Base-by-base conservation (phyloP, 2,113 vertebrate species). In the Acrocephalus arundinaceus region DNA sequence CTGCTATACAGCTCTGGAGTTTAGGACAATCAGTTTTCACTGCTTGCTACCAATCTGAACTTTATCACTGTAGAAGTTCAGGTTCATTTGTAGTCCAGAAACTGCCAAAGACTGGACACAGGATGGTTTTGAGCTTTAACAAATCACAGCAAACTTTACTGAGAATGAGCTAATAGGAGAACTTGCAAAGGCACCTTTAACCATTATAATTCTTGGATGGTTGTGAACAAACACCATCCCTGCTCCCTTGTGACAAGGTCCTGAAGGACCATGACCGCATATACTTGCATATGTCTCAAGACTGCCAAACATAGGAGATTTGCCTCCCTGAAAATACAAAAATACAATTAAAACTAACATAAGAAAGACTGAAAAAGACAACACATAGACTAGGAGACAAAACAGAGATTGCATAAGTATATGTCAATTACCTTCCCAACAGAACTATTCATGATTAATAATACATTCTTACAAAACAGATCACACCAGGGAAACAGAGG, bases 191-290 rank as follows among this genome's bases (percentile, higher is more conserved):
- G 43, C 3, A 30, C 16, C 3, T 63, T 67, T 76, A 79, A 17
- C 11, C 8, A 20, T 13, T 41, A 6, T 19, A 48, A 5, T 33
- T 75, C 13, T 37, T 30, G 20, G 3, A 21, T 22, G 33, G 30
- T 58, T 43, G n/a, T 49, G 51, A 68, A 54, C 15, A 87, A 27
- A 72, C 62, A 22, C 10, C 27, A 71, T 43, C 39, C 33, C 24
- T 78, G 18, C 31, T 58, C 16, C 48, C 12, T 22, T 27, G 10
- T 54, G 30, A 58, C 78, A 71, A 35, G 9, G 8, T 59, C 52
- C 19, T 61, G 35, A 49, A 11, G 15, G 21, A 54, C 11, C 54
- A 68, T 0, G 0, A 7, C 52, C 68, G 30, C 23, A 20, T 41
- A 22, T 3, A 27, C 18, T 43, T 24, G 21, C 18, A 13, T 24